Evolutionary conservation across 2,888 invertebrate genomes (phyloP).

Genomic region (Pemphredon lugubris): DNA sequence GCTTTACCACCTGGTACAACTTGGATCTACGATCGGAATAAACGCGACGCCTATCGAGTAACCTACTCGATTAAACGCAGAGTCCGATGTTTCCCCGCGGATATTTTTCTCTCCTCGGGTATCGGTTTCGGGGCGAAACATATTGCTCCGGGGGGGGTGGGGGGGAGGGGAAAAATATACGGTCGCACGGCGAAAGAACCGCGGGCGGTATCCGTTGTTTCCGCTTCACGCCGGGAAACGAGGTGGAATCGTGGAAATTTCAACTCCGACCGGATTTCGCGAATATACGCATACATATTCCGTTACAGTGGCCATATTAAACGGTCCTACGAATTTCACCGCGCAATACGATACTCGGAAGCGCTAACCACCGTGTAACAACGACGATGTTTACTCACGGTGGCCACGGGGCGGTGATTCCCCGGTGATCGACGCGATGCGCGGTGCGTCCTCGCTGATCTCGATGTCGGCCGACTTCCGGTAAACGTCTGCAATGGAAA

Average conservation of each 20-base stretch:
- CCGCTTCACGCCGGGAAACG: too few species aligned
- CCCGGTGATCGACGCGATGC: slow-evolving; percentile 77
- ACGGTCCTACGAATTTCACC: too few species aligned
- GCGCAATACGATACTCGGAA: too few species aligned
- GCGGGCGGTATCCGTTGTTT: too few species aligned
- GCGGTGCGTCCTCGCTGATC: slow-evolving; percentile 75
- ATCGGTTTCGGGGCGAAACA: background rate
- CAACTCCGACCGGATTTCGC: too few species aligned
- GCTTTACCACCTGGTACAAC: slow-evolving; percentile 31
- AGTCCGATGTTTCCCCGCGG: background rate
- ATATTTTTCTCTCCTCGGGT: background rate
- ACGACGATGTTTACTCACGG: slow-evolving; percentile 67
- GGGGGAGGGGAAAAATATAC: too few species aligned
- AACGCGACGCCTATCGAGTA: slow-evolving; percentile 21
- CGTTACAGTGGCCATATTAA: too few species aligned
- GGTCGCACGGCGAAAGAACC: too few species aligned
- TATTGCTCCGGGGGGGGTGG: too few species aligned
- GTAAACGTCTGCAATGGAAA: slow-evolving; percentile 74
- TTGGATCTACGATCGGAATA: slow-evolving; percentile 27
- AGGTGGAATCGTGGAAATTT: too few species aligned
- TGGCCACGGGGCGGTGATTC: slow-evolving; percentile 76
- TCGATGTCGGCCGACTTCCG: slow-evolving; percentile 71
- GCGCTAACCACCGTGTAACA: too few species aligned
- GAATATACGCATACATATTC: too few species aligned
- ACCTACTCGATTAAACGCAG: slow-evolving; percentile 14